A percentile compares a stretch with the other conserved stretches of the same genome.
Conservation (phyloP, 2,113 vertebrate species). For the Leptobrachium leishanense region DNA sequence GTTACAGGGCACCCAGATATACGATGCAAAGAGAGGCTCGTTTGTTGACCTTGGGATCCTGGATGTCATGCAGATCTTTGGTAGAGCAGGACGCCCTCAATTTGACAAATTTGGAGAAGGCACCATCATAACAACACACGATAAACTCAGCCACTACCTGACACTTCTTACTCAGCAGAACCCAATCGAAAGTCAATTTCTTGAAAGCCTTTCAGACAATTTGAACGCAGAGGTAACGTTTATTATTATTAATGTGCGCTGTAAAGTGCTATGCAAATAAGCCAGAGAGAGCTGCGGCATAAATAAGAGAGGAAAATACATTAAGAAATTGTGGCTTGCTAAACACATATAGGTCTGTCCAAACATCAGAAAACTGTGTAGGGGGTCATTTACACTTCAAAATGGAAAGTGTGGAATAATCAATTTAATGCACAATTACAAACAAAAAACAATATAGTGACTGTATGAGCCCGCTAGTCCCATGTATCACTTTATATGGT, state of each 20-base stretch:
- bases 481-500: no score
- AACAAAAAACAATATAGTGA: no score
- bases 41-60: constrained; percentile 97
- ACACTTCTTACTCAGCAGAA: constrained; percentile 97
- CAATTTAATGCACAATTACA: no score
- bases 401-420: no score
- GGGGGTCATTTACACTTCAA: no score
- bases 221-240: constrained; percentile 90
- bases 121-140: constrained; percentile 93
- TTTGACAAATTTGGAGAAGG: constrained; percentile 96
- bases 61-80: constrained; percentile 99
- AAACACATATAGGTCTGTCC: no score
- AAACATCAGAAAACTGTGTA: no score
- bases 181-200: constrained; percentile 97
- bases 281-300: no score
- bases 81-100: constrained; percentile 92
- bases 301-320: no score
- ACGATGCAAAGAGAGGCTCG: constrained; percentile 92
- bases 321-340: no score
- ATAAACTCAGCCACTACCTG: constrained; percentile 96
- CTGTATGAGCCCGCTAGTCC: no score
- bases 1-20: constrained; percentile 93
- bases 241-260: background rate
- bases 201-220: constrained; percentile 91
- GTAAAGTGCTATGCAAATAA: no score